phyloP scores from a whole-genome alignment of 2,888 invertebrate species.

The Cryptosula pallasiana region DNA sequence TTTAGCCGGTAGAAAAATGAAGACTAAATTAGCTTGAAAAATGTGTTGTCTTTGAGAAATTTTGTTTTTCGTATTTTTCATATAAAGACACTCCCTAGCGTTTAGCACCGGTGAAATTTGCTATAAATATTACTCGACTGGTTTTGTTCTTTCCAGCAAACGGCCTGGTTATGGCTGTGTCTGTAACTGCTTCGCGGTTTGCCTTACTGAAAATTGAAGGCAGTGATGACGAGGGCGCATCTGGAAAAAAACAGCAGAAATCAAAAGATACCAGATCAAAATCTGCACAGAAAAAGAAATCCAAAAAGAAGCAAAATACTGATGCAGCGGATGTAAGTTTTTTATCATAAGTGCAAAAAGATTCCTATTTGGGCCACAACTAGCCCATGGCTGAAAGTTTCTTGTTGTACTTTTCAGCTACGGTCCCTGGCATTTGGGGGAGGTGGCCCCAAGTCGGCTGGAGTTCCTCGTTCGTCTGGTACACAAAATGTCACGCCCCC shows the following conservation, averaged over 20 bases:
- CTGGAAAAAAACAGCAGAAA: constrained; percentile 27
- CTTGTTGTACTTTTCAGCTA: too few relatives aligned
- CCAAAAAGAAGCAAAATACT: constrained; percentile 31
- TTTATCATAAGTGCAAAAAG: too few relatives aligned
- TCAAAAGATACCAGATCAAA: constrained; percentile 28
- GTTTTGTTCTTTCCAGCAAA: too few relatives aligned
- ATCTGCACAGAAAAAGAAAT: constrained; percentile 29
- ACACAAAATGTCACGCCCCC: background rate
- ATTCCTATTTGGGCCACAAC: too few relatives aligned
- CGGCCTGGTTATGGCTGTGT: background rate
- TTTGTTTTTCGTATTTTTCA: too few relatives aligned
- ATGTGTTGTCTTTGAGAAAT: too few relatives aligned
- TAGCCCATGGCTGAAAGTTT: too few relatives aligned
- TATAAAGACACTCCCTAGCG: too few relatives aligned
- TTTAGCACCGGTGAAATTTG: too few relatives aligned
- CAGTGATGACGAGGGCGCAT: constrained; percentile 59
- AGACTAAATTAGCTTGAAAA: too few relatives aligned
- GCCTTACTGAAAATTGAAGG: constrained; percentile 70
- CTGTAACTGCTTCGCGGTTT: constrained; percentile 62
- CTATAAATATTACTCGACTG: too few relatives aligned
- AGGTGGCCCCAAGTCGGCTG: constrained; percentile 28
- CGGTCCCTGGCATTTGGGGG: constrained; percentile 41
- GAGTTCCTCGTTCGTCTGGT: background rate
- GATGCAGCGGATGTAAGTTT: constrained; percentile 3
- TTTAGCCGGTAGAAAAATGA: too few relatives aligned